These are phyloP conservation scores for Forficula auricularia DNA, from an alignment of 1,140 invertebrate genomes.

Conservation along the genomic window DNA sequence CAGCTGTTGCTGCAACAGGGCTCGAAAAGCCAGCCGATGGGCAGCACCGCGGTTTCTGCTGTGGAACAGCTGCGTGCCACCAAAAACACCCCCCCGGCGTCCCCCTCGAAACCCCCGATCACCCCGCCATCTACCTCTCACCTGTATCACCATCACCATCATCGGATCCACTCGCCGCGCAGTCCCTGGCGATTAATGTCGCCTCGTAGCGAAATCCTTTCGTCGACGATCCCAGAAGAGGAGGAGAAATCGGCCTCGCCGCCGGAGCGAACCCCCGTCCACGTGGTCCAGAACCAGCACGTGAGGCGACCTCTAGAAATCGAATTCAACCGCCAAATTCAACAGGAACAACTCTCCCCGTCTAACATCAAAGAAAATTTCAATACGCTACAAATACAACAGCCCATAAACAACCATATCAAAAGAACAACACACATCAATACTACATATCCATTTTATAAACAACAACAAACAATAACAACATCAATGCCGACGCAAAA, in stretches of 20 bases:
- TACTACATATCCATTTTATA: not conserved
- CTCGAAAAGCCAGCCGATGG: constrained; percentile 34
- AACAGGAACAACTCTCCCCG: constrained; percentile 7
- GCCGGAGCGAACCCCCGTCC: not conserved
- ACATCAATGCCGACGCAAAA: not conserved
- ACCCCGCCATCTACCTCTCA: no score
- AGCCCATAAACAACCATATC: not conserved
- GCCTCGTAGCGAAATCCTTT: constrained; percentile 59
- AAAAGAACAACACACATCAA: not conserved
- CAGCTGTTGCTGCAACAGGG: constrained; percentile 53
- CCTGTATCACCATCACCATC: no score
- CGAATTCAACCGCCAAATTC: not conserved
- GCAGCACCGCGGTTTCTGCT: constrained; percentile 42
- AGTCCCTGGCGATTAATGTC: constrained; percentile 54
- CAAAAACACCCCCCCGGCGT: constrained; percentile 21
- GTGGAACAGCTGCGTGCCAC: constrained; percentile 64
- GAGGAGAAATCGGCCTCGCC: constrained; percentile 22
- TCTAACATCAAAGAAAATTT: constrained; percentile 10
- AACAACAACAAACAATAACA: no score
- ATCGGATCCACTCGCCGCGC: constrained; percentile 43
- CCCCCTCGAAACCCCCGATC: constrained; percentile 20
- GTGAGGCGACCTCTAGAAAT: not conserved
- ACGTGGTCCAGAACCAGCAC: not conserved
- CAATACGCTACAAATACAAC: constrained; percentile 3
- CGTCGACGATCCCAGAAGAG: constrained; percentile 63